Base-by-base conservation (phyloP, 2,888 invertebrate genomes). In the Gortyna flavago region DNA sequence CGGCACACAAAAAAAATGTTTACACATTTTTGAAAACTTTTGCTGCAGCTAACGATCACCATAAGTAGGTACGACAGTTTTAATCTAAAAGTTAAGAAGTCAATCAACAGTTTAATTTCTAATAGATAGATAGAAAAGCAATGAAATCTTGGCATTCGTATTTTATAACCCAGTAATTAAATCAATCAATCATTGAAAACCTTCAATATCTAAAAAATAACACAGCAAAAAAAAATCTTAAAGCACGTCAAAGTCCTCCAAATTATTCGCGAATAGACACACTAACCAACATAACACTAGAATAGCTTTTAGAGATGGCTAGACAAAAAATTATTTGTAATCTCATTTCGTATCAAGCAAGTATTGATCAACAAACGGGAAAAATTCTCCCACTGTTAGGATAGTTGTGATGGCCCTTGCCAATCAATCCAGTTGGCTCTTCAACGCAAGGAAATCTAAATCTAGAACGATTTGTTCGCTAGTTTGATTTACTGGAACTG, bases 361-460 rank as follows among this genome's bases (percentile, higher is more conserved):
- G 48, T 83, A 75, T 84, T 84, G 79, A 75, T 62, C 79, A 83
- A 79, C 68, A 71, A 69, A 73, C 41, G 41, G 9, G 25, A n/a
- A 9, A 65, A 35, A 86, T 73, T 86, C 74, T 64, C 51, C 29
- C 41, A 66, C 62, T 73, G 70, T 80, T 74, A 64, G 13, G 59
- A 65, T 75, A 67, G 75, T 59, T 75, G 70, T 86, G 84, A 86
- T 75, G 61, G 54, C 83, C 25, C 75, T 86, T 83, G 86, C 79
- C 84, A 84, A 84, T 84, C 84, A 86, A 83, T 78, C 79, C 75
- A 67, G 54, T 69, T 67, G 25, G 57, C 74, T 72, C 65, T 77
- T 85, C 44, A 75, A 75, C 75, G 59, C 54, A 67, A 54, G 29
- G 51, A 59, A 75, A 71, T 70, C 72, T 68, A 79, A 72, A 81